Base-by-base conservation (phyloP, 1,140 invertebrate genomes). In the Aethina tumida region DNA sequence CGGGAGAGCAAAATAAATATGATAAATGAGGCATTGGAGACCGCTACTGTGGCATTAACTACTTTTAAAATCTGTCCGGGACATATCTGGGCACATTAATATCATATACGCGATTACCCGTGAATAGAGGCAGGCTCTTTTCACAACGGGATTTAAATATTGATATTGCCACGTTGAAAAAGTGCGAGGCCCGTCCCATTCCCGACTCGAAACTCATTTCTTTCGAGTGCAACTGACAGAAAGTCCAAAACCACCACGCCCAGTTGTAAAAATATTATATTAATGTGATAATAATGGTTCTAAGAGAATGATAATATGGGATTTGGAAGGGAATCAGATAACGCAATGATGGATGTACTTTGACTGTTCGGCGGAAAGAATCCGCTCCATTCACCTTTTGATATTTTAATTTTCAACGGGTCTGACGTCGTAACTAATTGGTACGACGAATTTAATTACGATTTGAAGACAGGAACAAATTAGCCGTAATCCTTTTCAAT, bases 201-300 rank as follows among this genome's bases (percentile, higher is more conserved):
- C n/a, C n/a, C 32, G 36, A 29, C 49, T 47, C 52, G 44, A 50
- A 47, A 54, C 48, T 55, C 22, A 26, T 29, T 51, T 53, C 50
- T 35, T 26, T 34, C 34, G 42, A 53, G 36, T 54, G 52, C 35
- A 45, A 43, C 48, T 56, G 54, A 56, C 54, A 56, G 52, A 54
- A 52, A 50, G 50, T 53, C 50, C 44, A 48, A 54, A 52, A 53
- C n/a, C n/a, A 52, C 41, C 46, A 55, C 55, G 55, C 55, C 55
- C 50, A 44, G 44, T 57, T 56, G 54, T 56, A 56, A 56, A 56
- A 56, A 56, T 56, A 56, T 53, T 55, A 51, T 55, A 57, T 57
- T 57, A 57, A 57, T 57, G 55, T 54, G 55, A 53, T 57, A 55
- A 55, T 57, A 57, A 57, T 57, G 55, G 52, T 52, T 50, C 43